Evolutionary conservation across 1,140 invertebrate genomes (phyloP), one percentile per base, ranked within the genome.

Genomic region (Drosophila bocqueti): DNA sequence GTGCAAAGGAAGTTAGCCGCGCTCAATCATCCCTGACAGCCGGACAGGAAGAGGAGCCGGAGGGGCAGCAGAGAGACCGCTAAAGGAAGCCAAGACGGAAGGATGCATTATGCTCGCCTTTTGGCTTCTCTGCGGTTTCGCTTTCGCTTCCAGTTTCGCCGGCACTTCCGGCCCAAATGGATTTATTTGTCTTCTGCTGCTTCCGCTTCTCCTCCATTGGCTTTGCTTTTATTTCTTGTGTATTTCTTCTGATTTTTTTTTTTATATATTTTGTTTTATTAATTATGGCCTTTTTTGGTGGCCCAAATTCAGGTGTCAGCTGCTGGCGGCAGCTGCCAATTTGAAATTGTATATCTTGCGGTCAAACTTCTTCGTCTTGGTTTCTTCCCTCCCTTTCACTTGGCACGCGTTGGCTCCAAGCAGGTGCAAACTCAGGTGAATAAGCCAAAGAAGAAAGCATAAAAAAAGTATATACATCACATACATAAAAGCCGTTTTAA

Each of bases 321-420:
- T 72, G 80, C 75, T 81, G 24, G 57, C 65, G 66, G 71, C 82
- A 86, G 83, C 82, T 85, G 82, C 42, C 68, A 86, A 86, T 82
- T 81, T 81, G 81, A 80, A 77, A 84, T 84, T 80, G 55, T 68
- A 83, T 84, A 84, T 63, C 47, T 61, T 83, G 81, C 57, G 81
- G 81, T 63, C 71, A 79, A 60, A 58, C 36, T 43, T 66, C 49
- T n/a, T 38, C 13, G n/a, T 16, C 16, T 21, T 47, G 21, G 31
- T 45, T 72, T 26, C n/a, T 24, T 68, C n/a, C 34, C 55, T 79
- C 38, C 64, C 59, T 62, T 52, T 62, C 77, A 74, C 77, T 43
- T 69, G 82, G 65, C 82, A 85, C 79, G 83, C 59, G 82, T 64
- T 76, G 52, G 49, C 69, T 61, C 49, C 36, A 67, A 79, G 46